Evolutionary conservation across 1,140 invertebrate species (phyloP).

Genomic region (Brachionus plicatilis): DNA sequence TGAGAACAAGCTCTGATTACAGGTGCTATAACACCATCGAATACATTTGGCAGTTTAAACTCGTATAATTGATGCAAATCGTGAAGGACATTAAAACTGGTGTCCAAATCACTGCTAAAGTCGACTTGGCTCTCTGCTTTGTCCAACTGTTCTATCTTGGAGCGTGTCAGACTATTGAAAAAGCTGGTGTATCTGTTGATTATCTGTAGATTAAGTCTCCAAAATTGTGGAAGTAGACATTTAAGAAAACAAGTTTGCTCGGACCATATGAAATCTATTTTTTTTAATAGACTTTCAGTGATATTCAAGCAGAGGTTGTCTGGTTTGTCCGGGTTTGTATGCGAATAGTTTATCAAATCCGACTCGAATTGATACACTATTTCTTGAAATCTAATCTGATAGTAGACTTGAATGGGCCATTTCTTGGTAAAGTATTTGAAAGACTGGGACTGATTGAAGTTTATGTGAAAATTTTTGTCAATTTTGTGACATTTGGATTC

Average conservation of each 20-base stretch:
- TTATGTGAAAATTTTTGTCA: background rate
- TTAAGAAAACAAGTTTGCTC: constrained; percentile 53
- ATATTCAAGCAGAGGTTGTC: constrained; percentile 24
- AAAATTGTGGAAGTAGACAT: constrained; percentile 71
- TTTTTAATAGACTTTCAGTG: constrained; percentile 49
- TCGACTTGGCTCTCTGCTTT: background rate
- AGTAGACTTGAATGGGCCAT: constrained; percentile 90
- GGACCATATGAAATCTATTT: constrained; percentile 64
- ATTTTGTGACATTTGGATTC: constrained; percentile 61
- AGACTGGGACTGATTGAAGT: background rate
- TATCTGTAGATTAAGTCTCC: constrained; percentile 77
- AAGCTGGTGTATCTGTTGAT: constrained; percentile 69
- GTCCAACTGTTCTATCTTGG: background rate
- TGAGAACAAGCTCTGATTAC: background rate
- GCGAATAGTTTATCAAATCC: constrained; percentile 53
- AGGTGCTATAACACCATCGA: constrained; percentile 23
- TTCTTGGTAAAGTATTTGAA: constrained; percentile 65
- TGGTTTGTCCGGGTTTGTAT: background rate
- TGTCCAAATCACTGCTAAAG: background rate
- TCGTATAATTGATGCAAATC: constrained; percentile 11
- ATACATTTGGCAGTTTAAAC: constrained; percentile 9
- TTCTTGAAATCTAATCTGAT: constrained; percentile 83
- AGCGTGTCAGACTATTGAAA: constrained; percentile 57
- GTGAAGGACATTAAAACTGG: background rate
- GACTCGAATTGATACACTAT: constrained; percentile 69